A percentile compares a stretch with the other conserved stretches of the same genome.
phyloP scores from a whole-genome alignment of 2,113 vertebrate species.

The Rhagologus leucostigma region DNA sequence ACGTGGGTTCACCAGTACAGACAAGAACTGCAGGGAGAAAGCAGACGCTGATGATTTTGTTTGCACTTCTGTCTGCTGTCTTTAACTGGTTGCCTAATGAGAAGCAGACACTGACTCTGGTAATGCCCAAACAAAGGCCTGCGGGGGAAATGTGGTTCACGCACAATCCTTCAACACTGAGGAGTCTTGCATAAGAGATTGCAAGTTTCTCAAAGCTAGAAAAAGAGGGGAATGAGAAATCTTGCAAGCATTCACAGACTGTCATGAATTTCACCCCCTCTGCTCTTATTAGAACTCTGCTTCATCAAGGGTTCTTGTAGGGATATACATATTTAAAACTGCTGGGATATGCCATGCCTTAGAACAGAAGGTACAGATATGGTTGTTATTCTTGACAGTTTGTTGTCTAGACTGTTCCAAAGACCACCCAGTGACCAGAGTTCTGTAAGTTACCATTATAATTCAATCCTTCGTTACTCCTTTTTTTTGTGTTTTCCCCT shows the following conservation, averaged over 20 bases:
- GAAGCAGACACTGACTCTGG: neutral
- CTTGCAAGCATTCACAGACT: neutral
- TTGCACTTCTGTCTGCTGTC: neutral
- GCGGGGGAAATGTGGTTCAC: accelerated
- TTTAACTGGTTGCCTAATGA: neutral
- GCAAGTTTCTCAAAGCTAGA: neutral
- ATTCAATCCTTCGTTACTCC: neutral
- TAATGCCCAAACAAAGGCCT: neutral
- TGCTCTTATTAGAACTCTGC: neutral
- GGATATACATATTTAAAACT: neutral
- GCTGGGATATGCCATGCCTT: neutral
- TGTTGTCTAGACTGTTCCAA: neutral
- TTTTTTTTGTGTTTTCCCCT: neutral
- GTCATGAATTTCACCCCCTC: neutral
- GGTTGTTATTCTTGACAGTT: neutral
- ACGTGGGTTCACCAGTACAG: neutral
- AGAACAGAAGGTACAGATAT: neutral
- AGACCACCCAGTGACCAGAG: neutral
- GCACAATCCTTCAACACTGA: neutral
- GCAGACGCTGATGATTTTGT: neutral
- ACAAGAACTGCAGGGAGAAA: neutral
- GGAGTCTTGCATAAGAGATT: neutral
- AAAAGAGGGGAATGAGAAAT: neutral
- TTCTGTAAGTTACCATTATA: neutral
- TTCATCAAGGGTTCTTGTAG: neutral